These are phyloP conservation scores for Ridgeia piscesae DNA, from an alignment of 1,140 invertebrate species.

Conservation along the genomic window DNA sequence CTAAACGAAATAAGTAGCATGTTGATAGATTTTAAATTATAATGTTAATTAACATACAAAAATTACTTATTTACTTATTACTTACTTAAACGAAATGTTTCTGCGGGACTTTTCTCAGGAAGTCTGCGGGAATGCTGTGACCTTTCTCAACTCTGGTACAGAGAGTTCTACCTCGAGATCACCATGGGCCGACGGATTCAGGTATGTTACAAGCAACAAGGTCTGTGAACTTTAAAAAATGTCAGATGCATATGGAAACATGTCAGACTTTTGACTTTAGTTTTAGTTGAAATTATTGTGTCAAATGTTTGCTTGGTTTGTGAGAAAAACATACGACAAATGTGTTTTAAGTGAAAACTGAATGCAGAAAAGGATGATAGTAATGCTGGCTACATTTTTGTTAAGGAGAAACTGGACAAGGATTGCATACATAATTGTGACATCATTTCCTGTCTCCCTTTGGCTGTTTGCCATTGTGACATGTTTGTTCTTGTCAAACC, in stretches of 20 bases:
- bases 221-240: neutral
- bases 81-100: constrained; percentile 63
- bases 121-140: constrained; percentile 94
- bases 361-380: no score
- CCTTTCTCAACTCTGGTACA: constrained; percentile 96
- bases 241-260: neutral
- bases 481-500: no score
- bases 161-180: constrained; percentile 95
- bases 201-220: constrained; percentile 13
- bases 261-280: neutral
- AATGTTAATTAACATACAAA: constrained; percentile 71
- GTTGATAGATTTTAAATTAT: constrained; percentile 66
- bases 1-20: no score
- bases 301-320: no score
- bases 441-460: neutral
- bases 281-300: no score
- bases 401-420: no score
- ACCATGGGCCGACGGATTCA: constrained; percentile 27
- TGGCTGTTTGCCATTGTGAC: no score
- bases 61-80: constrained; percentile 56
- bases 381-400: no score
- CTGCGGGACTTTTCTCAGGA: constrained; percentile 67
- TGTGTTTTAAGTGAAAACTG: no score
- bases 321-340: neutral
- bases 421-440: neutral